Evolutionary conservation across 2,888 invertebrate genomes (phyloP).

Genomic region (Argyra leucocephala): DNA sequence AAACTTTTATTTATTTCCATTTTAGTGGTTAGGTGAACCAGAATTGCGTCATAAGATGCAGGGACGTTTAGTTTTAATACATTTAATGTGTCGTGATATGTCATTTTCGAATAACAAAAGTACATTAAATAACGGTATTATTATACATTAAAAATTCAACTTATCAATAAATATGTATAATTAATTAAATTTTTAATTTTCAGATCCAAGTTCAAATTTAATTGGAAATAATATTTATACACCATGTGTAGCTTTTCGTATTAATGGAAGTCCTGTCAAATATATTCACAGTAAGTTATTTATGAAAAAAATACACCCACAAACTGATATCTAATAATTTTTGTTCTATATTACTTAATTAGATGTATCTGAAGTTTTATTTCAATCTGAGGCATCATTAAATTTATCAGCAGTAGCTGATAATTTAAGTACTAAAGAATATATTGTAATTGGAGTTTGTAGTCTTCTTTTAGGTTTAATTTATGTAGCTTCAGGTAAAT

Average conservation of each 20-base stretch:
- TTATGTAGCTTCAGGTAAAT: conserved; percentile 60
- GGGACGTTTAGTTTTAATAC: conserved; percentile 70
- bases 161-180: background rate
- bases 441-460: conserved; percentile 73
- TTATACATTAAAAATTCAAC: background rate
- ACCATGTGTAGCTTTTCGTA: conserved; percentile 76
- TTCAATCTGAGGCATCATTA: conserved; percentile 56
- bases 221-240: conserved; percentile 58
- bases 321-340: background rate
- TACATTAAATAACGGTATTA: conserved; percentile 29
- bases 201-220: conserved; percentile 30
- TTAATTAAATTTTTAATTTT: conserved; percentile 1
- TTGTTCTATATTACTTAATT: conserved; percentile 26
- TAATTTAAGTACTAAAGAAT: conserved; percentile 64
- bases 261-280: conserved; percentile 69
- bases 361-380: conserved; percentile 74
- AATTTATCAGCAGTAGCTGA: conserved; percentile 48
- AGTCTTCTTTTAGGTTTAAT: conserved; percentile 76
- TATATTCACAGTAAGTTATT: conserved; percentile 51
- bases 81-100: conserved; percentile 68
- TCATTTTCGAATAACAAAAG: conserved; percentile 46
- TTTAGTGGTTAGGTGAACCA: conserved; percentile 75
- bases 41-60: conserved; percentile 66
- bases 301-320: background rate
- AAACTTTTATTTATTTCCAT: conserved; percentile 22